Conservation (phyloP, 1,140 invertebrate genomes). For the Galleria mellonella region DNA sequence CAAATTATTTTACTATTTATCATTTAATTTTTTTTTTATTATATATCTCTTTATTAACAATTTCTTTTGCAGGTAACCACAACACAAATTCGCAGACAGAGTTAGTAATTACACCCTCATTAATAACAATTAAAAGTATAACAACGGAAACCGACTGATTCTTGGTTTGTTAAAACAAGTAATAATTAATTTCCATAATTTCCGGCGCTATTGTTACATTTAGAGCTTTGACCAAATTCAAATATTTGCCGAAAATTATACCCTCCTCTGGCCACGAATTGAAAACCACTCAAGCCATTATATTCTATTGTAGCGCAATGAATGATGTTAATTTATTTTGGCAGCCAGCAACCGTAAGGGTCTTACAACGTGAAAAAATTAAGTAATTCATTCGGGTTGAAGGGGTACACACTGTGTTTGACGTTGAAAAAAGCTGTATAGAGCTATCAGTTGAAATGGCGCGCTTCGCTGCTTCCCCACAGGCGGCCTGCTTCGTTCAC, state of each 20-base stretch:
- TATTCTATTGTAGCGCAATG: constrained; percentile 22
- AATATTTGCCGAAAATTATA: constrained; percentile 22
- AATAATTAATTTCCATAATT: constrained; percentile 5
- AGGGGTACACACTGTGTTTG: constrained; percentile 65
- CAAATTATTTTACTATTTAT: too few species aligned
- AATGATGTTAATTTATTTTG: constrained; percentile 56
- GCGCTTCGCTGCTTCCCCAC: constrained; percentile 53
- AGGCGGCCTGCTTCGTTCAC: constrained; percentile 36
- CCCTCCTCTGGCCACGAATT: constrained; percentile 13
- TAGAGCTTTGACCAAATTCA: constrained; percentile 5
- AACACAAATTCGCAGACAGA: too few species aligned
- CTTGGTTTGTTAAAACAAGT: not conserved
- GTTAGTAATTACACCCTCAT: not conserved
- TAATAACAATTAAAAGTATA: not conserved
- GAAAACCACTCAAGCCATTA: constrained; percentile 24
- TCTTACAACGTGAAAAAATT: constrained; percentile 57
- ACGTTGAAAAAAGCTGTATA: constrained; percentile 59
- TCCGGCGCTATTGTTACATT: constrained; percentile 7
- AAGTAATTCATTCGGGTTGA: constrained; percentile 65
- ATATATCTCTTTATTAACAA: too few species aligned
- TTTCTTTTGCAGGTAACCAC: too few species aligned
- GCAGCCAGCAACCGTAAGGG: constrained; percentile 38
- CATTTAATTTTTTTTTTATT: too few species aligned
- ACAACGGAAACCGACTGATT: constrained; percentile 3
- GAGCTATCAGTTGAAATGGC: constrained; percentile 52